Percentiles rank a stretch among this genome's conserved stretches.
These are phyloP conservation scores for Morus bassanus DNA, from an alignment of 2,797 vertebrate genomes.

Conservation along the genomic window DNA sequence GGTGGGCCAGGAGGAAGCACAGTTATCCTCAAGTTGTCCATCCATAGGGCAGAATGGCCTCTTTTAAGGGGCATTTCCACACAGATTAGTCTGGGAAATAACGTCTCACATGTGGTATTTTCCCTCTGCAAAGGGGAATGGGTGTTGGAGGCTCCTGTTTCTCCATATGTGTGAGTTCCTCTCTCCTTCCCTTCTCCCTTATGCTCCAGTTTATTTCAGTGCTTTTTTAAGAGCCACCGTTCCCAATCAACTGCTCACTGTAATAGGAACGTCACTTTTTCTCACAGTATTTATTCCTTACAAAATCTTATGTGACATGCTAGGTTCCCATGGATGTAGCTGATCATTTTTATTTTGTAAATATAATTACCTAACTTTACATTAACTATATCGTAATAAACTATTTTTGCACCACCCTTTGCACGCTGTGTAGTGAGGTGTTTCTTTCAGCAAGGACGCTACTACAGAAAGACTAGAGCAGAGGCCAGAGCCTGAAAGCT, in stretches of 20 bases:
- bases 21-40: background rate
- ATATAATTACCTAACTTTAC: slow-evolving; percentile 78
- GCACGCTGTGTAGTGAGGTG: background rate
- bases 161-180: background rate
- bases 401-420: slow-evolving; percentile 82
- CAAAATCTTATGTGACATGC: slow-evolving; percentile 55
- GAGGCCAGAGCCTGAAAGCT: background rate
- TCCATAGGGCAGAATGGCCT: background rate
- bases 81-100: background rate
- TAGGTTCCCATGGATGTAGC: slow-evolving; percentile 74
- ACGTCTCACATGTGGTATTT: accelerated
- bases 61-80: background rate
- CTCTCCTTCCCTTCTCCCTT: background rate
- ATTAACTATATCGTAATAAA: slow-evolving; percentile 80
- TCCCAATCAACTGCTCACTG: slow-evolving; percentile 32
- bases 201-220: background rate
- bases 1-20: background rate
- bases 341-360: slow-evolving; percentile 79
- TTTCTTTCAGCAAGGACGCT: background rate
- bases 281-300: slow-evolving; percentile 75
- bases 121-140: background rate
- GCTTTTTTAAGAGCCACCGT: slow-evolving; percentile 24
- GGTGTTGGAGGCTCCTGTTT: background rate
- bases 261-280: slow-evolving; percentile 44
- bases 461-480: background rate